Evolutionary conservation across 2,888 invertebrate species (phyloP), one percentile per base, ranked within the genome.

Genomic region (Rapana venosa): DNA sequence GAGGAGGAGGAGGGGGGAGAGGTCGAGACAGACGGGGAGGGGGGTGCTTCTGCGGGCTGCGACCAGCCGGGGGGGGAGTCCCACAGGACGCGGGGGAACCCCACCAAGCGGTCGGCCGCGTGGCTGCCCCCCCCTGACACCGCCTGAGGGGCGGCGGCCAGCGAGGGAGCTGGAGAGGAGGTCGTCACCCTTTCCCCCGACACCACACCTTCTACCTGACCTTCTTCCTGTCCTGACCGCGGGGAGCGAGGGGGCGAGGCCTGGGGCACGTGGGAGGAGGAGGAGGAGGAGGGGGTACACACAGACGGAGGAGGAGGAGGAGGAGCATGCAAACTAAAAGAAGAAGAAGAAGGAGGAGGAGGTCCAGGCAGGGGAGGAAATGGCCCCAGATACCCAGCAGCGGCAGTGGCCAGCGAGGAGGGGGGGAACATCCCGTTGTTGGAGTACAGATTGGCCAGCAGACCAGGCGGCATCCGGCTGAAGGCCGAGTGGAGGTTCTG

Each of bases 71-170:
- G n/a, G 58, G 93, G 77, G 47, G 47, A 92, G 77, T 92, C 92
- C 94, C 94, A 95, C 90, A 92, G 92, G 17, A 94, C 93, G 58
- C 94, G 92, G 6, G 94, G 94, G 88, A 90, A 93, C 32, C 94
- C 94, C 4, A 94, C 92, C 47, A 95, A 88, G 22, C 90, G 91
- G n/a, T 95, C 94, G 8, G 47, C 47, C 35, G 91, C 90, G 6
- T 93, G 91, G 36, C 84, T 30, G 35, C 91, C 86, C 22, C 90
- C 81, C 17, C 88, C 58, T 5, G 90, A 36, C 8, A 47, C 36
- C 22, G 87, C 26, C 56, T 86, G 30, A 8, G 0, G 83, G 61
- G 58, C 13, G 30, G 58, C n/a, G n/a, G 77, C 77, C 47, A 56
- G n/a, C 36, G 88, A 88, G 83, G 32, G 30, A 79, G 90, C 79